Evolutionary conservation across 2,797 vertebrate genomes (phyloP), one percentile per base, ranked within the genome.

Genomic region (Melanotaenia pygmaea): DNA sequence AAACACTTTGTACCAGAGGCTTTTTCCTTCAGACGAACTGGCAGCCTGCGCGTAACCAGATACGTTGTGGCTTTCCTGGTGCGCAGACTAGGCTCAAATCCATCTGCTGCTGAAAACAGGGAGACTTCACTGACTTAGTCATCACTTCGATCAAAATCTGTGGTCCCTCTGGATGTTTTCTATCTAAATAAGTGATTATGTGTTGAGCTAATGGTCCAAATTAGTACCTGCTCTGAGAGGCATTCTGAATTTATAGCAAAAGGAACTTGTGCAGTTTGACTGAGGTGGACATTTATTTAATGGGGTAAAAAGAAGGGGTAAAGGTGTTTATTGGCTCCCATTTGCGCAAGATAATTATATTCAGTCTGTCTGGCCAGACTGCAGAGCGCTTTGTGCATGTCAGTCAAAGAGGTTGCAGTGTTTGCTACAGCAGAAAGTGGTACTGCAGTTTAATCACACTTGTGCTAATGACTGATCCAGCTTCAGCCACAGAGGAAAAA

Each of bases 1-100:
- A 92, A 81, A 88, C 77, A 80, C 71, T 77, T 80, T 87, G 85
- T 86, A 77, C 84, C 59, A 7, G 74, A 51, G 60, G 76, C 37
- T n/a, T 87, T 90, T 90, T 85, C 83, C 85, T 50, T 82, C 89
- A 88, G 91, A 87, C 82, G 13, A 69, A 59, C 84, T 92, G 92
- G 88, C 86, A 86, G 91, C 82, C 67, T 81, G 76, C 58, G 81
- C 86, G 91, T 84, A 94, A 93, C 79, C 64, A 67, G 89, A 94
- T 85, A 86, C 73, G 83, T 70, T 86, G 80, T 72, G 86, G 78
- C 72, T 88, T 93, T 78, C 86, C 85, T 79, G 79, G 81, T 75
- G 82, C 24, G 64, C 53, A 76, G 74, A 76, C 69, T 70, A n/a
- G 75, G 70, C 74, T 77, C 32, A 0, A n/a, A 70, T 81, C 82